Base-by-base conservation (phyloP, 1,140 invertebrate genomes). In the Geopemphigus sp. region DNA sequence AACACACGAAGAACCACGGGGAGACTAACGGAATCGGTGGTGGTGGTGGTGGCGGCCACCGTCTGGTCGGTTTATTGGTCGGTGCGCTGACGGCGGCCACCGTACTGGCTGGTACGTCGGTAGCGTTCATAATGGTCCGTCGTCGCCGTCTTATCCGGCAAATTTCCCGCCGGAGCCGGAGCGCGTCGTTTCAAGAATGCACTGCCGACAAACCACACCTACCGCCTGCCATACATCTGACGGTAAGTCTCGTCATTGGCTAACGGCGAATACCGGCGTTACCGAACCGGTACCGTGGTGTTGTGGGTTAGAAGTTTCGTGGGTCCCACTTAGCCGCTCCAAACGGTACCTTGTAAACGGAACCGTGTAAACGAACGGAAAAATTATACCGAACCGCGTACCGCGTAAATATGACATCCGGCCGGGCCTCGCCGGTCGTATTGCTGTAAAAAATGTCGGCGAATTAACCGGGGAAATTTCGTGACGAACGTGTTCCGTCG, bases 181-280 rank as follows among this genome's bases (percentile, higher is more conserved):
- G 74, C 10, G 22, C 74, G 2, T 78, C 74, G 39, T 78, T 78
- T 39, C 57, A 78, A 47, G 74, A 78, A 5, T 78, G 74, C 17
- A 50, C 74, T 39, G 57, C 45, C 17, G 74, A 78, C 45, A 78
- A 78, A 63, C 74, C 74, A 12, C 74, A 78, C 4, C 10, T 78
- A 3, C 74, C 74, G 24, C 74, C 74, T 22, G 54, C 74, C n/a
- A 78, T 78, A 17, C 74, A 78, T 22, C 45, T 78, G 15, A 78
- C 74, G 74, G 74, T 78, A 29, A 78, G 74, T 24, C 14, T 15
- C 0, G 24, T 24, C 32, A 1, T 24, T n/a, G 15, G n/a, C 10
- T 66, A 6, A 6, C 6, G 10, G 15, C 1, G 17, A n/a, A 15
- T 26, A 61, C 24, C 57, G 26, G 29, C 15, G 8, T 4, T 39